Evolutionary conservation across 35 echinoderm and acorn worm species (phyloP).

Genomic region (Stichopus chloronotus): DNA sequence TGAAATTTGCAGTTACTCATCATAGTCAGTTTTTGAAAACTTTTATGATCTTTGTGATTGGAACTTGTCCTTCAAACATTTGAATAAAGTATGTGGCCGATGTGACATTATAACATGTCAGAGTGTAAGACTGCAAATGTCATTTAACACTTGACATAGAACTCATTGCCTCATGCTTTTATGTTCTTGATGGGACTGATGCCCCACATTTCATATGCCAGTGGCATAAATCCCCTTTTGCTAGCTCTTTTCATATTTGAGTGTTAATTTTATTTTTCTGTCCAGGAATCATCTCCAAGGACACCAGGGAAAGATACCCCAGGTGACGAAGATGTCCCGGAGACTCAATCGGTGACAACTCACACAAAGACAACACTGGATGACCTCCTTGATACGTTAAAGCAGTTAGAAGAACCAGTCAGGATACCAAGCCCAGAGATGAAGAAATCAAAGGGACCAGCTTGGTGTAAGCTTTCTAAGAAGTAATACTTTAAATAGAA

Average conservation of each 20-base stretch:
- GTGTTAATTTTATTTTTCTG: background rate
- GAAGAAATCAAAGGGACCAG: slow-evolving; percentile 86
- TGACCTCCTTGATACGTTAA: slow-evolving; percentile 92
- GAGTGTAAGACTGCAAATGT: background rate
- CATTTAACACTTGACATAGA: background rate
- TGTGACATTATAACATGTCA: no score
- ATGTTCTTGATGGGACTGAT: background rate
- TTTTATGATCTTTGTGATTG: no score
- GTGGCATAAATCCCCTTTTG: background rate
- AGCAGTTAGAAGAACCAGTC: slow-evolving; percentile 94
- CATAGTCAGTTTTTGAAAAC: no score
- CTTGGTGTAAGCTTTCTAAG: slow-evolving; percentile 86
- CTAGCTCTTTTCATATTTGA: background rate
- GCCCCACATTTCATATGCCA: background rate
- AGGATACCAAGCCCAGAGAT: slow-evolving; percentile 63
- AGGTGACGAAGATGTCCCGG: slow-evolving; percentile 47
- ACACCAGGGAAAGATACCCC: slow-evolving; percentile 43
- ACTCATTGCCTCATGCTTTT: background rate
- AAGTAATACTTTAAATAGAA: background rate
- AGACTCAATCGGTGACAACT: slow-evolving; percentile 62
- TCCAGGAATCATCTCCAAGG: slow-evolving; percentile 42
- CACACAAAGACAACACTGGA: slow-evolving; percentile 89
- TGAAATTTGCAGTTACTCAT: no score
- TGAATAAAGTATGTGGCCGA: no score
- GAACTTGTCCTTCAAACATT: no score